Conservation (phyloP, 2,113 vertebrate species). For the Neodontobutis hainanensis region DNA sequence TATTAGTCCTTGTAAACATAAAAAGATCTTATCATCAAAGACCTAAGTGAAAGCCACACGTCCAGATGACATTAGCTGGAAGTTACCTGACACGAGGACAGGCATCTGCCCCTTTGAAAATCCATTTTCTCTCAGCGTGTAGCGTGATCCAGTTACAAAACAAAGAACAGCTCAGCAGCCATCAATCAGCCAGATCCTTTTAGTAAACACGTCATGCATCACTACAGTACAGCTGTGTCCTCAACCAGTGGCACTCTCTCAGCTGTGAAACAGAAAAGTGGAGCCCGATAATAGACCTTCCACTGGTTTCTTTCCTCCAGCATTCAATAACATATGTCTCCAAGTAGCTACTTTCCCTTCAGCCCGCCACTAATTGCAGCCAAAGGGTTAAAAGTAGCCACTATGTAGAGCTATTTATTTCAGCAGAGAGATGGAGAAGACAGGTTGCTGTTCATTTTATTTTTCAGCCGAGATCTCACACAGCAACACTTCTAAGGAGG, state of each 20-base stretch:
- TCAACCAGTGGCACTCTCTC: slow-evolving; percentile 23
- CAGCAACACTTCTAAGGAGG: slow-evolving; percentile 37
- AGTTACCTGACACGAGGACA: neutral
- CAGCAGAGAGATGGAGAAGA: slow-evolving; percentile 36
- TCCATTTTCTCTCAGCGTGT: slow-evolving; percentile 20
- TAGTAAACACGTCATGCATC: slow-evolving; percentile 38
- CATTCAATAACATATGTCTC: too few relatives aligned
- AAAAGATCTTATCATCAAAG: neutral
- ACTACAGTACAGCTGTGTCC: slow-evolving; percentile 27
- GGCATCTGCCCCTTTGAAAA: slow-evolving; percentile 31
- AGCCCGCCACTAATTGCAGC: slow-evolving; percentile 67
- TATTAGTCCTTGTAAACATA: too few relatives aligned
- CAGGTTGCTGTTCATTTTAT: slow-evolving; percentile 28
- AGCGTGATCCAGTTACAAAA: slow-evolving; percentile 38
- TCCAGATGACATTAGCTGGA: slow-evolving; percentile 9
- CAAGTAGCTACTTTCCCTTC: slow-evolving; percentile 39
- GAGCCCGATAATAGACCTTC: too few relatives aligned
- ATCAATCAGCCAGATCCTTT: slow-evolving; percentile 42
- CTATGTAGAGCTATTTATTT: slow-evolving; percentile 66
- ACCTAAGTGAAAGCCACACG: slow-evolving; percentile 1
- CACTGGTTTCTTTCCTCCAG: too few relatives aligned
- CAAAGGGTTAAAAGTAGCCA: slow-evolving; percentile 44
- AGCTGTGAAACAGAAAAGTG: slow-evolving; percentile 4
- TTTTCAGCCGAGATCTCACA: slow-evolving; percentile 44
- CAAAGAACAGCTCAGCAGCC: slow-evolving; percentile 27